These are phyloP conservation scores for Centrocercus urophasianus DNA, from an alignment of 2,113 vertebrate species.

Conservation along the genomic window DNA sequence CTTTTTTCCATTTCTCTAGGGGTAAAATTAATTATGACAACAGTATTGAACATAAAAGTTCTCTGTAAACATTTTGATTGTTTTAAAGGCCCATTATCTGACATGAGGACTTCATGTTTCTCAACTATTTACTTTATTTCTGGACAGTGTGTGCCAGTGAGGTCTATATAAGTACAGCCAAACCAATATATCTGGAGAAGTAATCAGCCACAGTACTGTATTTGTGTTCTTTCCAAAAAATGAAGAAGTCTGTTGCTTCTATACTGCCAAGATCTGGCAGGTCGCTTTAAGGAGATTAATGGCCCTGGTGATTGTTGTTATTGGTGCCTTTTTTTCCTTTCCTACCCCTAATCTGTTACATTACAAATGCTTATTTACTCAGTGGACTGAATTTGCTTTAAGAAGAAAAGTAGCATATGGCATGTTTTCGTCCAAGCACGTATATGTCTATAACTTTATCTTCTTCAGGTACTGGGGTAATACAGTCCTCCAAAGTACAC, in stretches of 20 bases:
- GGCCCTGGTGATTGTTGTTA: background rate
- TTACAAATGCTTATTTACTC: constrained; percentile 26
- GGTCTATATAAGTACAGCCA: constrained; percentile 13
- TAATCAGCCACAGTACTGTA: constrained; percentile 27
- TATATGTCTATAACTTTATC: background rate
- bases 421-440: background rate
- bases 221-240: constrained; percentile 26
- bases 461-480: background rate
- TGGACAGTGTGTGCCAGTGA: constrained; percentile 6
- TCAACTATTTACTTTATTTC: constrained; percentile 37
- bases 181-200: constrained; percentile 46
- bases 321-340: background rate
- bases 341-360: background rate
- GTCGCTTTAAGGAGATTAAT: constrained; percentile 62
- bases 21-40: background rate
- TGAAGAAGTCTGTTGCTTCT: constrained; percentile 12
- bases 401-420: fast-evolving
- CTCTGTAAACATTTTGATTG: background rate
- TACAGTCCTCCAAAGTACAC: background rate
- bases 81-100: background rate
- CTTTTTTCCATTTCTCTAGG: background rate
- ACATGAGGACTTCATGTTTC: constrained; percentile 22
- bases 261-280: constrained; percentile 50
- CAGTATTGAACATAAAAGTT: background rate
- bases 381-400: background rate